Percentiles rank a stretch among this genome's conserved stretches.
Conservation (phyloP, 2,797 vertebrate genomes). For the Anabacerthia variegaticeps region DNA sequence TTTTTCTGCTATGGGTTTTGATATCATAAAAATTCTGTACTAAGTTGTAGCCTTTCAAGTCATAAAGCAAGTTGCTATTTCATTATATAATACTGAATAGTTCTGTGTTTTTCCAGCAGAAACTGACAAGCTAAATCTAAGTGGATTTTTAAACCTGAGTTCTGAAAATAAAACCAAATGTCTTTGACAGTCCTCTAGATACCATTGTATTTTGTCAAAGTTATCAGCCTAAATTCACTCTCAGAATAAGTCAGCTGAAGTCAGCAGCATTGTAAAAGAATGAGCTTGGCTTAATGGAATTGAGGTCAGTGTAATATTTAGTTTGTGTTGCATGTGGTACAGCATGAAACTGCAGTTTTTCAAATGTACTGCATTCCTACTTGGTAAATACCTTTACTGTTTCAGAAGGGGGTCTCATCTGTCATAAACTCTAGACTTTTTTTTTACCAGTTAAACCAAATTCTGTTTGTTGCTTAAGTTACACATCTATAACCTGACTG, state of each 20-base stretch:
- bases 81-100: not conserved
- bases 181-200: not conserved
- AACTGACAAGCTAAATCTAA: not conserved
- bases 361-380: not conserved
- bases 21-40: not conserved
- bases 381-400: not conserved
- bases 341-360: not conserved
- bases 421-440: not conserved
- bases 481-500: rapidly evolving
- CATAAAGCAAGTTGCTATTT: not conserved
- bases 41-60: not conserved
- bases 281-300: not conserved
- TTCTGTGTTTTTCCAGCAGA: not conserved
- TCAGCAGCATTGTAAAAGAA: not conserved
- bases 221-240: not conserved
- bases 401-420: not conserved
- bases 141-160: not conserved
- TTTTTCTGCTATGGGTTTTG: not conserved
- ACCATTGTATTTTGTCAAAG: not conserved
- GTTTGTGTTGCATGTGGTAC: not conserved
- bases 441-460: not conserved
- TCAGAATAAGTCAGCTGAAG: not conserved
- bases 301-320: not conserved
- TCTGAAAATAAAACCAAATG: not conserved
- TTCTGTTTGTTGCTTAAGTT: not conserved